Conservation (phyloP, 2,888 invertebrate genomes). For the Phaonia tiefii region DNA sequence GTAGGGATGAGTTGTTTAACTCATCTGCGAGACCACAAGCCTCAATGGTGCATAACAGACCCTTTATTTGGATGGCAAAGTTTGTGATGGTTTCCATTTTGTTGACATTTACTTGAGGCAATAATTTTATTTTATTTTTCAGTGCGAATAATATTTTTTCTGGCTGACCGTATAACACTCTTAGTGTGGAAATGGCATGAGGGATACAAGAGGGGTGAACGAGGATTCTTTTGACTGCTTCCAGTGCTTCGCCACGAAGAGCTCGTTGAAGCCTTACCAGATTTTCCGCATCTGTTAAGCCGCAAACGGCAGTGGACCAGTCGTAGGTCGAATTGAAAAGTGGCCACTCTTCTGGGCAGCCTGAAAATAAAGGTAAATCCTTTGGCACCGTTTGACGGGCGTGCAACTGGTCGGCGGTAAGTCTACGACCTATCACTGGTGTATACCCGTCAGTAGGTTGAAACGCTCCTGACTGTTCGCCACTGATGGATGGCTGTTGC, state of each 20-base stretch:
- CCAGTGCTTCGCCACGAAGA: conserved; percentile 29
- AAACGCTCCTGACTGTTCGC: conserved; percentile 7
- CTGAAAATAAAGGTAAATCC: conserved; percentile 22
- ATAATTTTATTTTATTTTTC: conserved; percentile 37
- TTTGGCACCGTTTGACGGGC: conserved; percentile 43
- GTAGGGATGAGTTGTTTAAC: conserved; percentile 28
- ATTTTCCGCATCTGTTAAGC: conserved; percentile 48
- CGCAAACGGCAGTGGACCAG: conserved; percentile 47
- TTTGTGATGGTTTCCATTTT: conserved; percentile 31
- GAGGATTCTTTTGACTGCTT: conserved; percentile 23
- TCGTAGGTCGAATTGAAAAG: conserved; percentile 51
- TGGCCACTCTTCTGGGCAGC: conserved; percentile 35
- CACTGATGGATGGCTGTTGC: conserved; percentile 14
- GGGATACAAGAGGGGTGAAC: conserved; percentile 41
- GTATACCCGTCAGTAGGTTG: background rate
- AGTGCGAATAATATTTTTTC: conserved; percentile 33
- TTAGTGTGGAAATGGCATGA: conserved; percentile 26
- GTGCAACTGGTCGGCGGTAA: conserved; percentile 21
- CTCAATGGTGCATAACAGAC: conserved; percentile 27
- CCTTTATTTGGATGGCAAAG: conserved; percentile 20
- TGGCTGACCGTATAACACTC: conserved; percentile 37
- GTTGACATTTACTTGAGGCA: conserved; percentile 36
- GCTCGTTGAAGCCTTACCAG: conserved; percentile 36
- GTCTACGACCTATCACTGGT: background rate
- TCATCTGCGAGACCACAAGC: conserved; percentile 26